A percentile compares a stretch with the other conserved stretches of the same genome.
Evolutionary conservation across 2,888 invertebrate genomes (phyloP).

Genomic region (Nowickia ferox): DNA sequence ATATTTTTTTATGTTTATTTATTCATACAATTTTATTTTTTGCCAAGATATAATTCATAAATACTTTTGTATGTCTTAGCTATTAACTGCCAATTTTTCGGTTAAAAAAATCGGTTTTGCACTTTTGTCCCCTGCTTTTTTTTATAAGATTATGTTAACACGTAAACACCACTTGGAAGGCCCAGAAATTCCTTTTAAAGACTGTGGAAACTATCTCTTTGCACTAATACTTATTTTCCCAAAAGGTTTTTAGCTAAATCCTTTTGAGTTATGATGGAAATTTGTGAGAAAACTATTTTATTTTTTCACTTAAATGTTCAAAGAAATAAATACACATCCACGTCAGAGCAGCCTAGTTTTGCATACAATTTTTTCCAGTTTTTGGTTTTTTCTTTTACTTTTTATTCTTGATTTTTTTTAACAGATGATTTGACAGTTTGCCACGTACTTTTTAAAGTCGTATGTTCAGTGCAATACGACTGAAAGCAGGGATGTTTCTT

Average conservation of each 20-base stretch:
- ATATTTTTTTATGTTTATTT: constrained; percentile 12
- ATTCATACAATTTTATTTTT: constrained; percentile 36
- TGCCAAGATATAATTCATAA: background rate
- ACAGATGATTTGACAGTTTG: constrained; percentile 77
- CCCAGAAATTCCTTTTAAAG: constrained; percentile 25
- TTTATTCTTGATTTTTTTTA: constrained; percentile 50
- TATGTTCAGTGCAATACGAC: constrained; percentile 3
- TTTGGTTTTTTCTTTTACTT: constrained; percentile 55
- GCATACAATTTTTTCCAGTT: constrained; percentile 52
- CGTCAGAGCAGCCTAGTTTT: constrained; percentile 78
- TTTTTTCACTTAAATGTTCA: constrained; percentile 54
- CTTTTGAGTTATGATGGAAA: constrained; percentile 10
- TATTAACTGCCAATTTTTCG: background rate
- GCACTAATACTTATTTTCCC: background rate
- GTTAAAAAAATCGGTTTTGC: constrained; percentile 57
- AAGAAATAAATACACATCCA: constrained; percentile 78
- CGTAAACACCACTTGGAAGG: constrained; percentile 58
- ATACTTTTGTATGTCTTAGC: background rate
- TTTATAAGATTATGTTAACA: constrained; percentile 56
- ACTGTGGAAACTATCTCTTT: background rate
- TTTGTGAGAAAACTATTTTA: constrained; percentile 45
- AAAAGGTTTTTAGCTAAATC: constrained; percentile 23
- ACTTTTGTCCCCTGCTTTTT: constrained; percentile 46
- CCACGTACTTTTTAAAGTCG: constrained; percentile 77
- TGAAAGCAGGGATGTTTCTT: background rate